A percentile compares a stretch with the other conserved stretches of the same genome.
Evolutionary conservation across 2,888 invertebrate species (phyloP).

Genomic region (Neuroscelio doddi): DNA sequence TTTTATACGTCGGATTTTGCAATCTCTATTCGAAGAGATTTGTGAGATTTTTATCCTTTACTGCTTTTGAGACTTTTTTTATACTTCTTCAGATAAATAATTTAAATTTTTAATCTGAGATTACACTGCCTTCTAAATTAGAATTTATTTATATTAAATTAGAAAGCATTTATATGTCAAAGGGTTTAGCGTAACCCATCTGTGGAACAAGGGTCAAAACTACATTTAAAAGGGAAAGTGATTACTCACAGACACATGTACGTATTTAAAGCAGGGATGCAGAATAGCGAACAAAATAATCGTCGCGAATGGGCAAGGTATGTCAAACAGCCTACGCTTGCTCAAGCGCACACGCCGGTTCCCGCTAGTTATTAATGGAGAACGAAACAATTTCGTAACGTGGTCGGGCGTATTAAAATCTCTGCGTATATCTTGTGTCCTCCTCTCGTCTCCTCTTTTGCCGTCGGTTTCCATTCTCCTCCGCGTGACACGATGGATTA

Average conservation of each 20-base stretch:
- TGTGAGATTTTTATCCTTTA: too few relatives aligned
- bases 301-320: conserved; percentile 20
- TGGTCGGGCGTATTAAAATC: conserved; percentile 64
- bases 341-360: conserved; percentile 26
- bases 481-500: conserved; percentile 57
- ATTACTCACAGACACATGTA: not conserved
- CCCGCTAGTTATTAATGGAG: conserved; percentile 57
- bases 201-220: not conserved
- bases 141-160: too few relatives aligned
- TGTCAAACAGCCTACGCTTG: conserved; percentile 29
- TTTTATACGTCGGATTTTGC: too few relatives aligned
- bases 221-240: conserved; percentile 6
- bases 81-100: too few relatives aligned
- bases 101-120: too few relatives aligned
- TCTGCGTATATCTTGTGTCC: conserved; percentile 54
- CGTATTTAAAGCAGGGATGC: conserved; percentile 5
- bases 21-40: too few relatives aligned
- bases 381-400: conserved; percentile 66
- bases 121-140: too few relatives aligned
- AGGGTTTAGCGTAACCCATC: not conserved
- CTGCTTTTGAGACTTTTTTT: too few relatives aligned
- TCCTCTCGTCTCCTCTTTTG: conserved; percentile 34
- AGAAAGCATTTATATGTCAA: too few relatives aligned
- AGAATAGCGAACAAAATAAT: conserved; percentile 42
- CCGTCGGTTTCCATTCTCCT: conserved; percentile 37